Evolutionary conservation across 1,140 invertebrate species (phyloP).

Genomic region (Magallana angulata): DNA sequence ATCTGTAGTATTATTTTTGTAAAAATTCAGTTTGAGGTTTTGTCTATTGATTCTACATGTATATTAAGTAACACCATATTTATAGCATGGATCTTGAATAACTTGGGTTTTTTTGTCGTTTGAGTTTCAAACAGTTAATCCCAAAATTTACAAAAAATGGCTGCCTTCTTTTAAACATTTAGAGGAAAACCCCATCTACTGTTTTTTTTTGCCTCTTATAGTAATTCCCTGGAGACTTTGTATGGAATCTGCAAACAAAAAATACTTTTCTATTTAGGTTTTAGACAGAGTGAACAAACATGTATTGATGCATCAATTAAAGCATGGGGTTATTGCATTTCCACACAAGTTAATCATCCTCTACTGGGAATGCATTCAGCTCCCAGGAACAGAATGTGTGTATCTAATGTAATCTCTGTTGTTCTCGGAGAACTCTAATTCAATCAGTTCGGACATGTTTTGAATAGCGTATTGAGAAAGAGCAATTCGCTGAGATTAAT

Average conservation of each 20-base stretch:
- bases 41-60: too few species aligned
- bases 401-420: slow-evolving; percentile 28
- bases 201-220: too few species aligned
- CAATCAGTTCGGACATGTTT: slow-evolving; percentile 31
- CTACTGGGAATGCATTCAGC: background rate
- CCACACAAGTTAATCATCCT: background rate
- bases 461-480: slow-evolving; percentile 9
- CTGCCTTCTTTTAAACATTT: too few species aligned
- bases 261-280: background rate
- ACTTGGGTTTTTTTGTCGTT: too few species aligned
- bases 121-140: too few species aligned
- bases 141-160: too few species aligned
- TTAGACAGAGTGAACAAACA: background rate
- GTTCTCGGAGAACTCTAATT: slow-evolving; percentile 20
- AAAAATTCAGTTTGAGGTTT: background rate
- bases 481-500: slow-evolving; percentile 30
- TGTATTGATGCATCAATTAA: slow-evolving; percentile 31
- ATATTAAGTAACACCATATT: too few species aligned
- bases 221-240: too few species aligned
- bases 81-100: too few species aligned
- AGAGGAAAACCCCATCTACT: too few species aligned
- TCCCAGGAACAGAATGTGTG: slow-evolving; percentile 28
- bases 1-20: background rate
- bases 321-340: slow-evolving; percentile 20
- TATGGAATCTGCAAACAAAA: too few species aligned